These are phyloP conservation scores for Pachyuromys duprasi DNA, from an alignment of 2,797 vertebrate genomes.

Conservation along the genomic window DNA sequence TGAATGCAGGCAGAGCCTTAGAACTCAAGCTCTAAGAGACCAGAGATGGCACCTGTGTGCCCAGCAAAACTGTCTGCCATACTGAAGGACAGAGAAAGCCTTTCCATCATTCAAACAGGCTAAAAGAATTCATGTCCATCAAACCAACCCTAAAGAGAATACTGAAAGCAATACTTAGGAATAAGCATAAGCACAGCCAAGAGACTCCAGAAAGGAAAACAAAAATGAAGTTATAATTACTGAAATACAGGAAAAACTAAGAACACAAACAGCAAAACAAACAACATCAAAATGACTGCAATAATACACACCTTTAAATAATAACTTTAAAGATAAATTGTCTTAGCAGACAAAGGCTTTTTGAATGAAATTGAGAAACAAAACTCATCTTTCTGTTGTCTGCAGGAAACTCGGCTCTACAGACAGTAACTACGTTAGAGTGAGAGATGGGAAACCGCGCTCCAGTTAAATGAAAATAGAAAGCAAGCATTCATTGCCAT, in stretches of 20 bases:
- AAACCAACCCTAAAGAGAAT: not conserved
- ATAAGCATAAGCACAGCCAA: no score
- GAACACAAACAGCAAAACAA: not conserved
- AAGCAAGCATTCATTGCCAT: not conserved
- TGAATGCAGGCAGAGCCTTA: not conserved
- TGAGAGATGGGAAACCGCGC: not conserved
- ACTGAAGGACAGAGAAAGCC: not conserved
- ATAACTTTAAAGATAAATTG: not conserved
- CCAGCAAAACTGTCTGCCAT: not conserved
- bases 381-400: not conserved
- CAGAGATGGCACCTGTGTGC: not conserved
- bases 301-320: not conserved
- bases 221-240: not conserved
- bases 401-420: not conserved
- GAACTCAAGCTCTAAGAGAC: not conserved
- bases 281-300: not conserved
- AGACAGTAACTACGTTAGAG: not conserved
- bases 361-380: not conserved
- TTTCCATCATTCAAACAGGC: not conserved
- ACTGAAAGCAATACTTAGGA: not conserved
- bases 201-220: not conserved
- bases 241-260: not conserved
- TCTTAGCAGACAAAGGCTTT: not conserved
- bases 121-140: not conserved
- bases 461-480: not conserved